phyloP scores from a whole-genome alignment of 2,888 invertebrate species.

The Phragmatobia fuliginosa region DNA sequence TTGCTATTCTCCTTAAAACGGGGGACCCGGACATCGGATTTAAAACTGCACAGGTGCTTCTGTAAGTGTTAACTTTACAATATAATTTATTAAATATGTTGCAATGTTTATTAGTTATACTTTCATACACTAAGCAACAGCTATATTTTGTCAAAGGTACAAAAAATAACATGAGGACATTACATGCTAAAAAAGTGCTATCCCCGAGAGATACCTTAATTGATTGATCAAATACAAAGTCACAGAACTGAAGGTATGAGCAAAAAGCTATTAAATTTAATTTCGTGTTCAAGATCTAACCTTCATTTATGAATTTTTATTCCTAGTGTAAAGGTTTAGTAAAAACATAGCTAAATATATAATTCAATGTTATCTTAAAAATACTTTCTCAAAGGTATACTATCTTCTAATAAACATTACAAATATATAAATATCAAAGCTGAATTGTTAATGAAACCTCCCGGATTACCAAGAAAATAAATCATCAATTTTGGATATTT shows the following conservation, averaged over 20 bases:
- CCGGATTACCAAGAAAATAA: constrained; percentile 35
- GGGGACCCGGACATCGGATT: no score
- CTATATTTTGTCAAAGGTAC: not conserved
- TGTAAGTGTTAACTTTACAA: no score
- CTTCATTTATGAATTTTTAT: not conserved
- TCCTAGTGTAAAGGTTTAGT: not conserved
- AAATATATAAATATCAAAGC: constrained; percentile 14
- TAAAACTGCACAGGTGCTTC: no score
- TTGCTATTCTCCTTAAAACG: no score
- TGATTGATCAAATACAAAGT: not conserved
- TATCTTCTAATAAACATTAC: constrained; percentile 6
- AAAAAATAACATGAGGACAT: no score
- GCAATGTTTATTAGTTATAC: not conserved
- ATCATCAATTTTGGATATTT: constrained; percentile 34
- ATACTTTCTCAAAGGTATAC: not conserved
- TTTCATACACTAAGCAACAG: not conserved
- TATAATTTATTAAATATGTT: no score
- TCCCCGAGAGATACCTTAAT: not conserved
- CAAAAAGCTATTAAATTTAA: not conserved
- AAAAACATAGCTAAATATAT: not conserved
- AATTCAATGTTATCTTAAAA: not conserved
- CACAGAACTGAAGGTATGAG: not conserved
- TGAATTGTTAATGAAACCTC: constrained; percentile 7
- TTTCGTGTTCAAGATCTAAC: not conserved
- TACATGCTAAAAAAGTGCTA: not conserved